Evolutionary conservation across 1,140 invertebrate genomes (phyloP), one percentile per base, ranked within the genome.

Genomic region (Oreohelix idahoensis): DNA sequence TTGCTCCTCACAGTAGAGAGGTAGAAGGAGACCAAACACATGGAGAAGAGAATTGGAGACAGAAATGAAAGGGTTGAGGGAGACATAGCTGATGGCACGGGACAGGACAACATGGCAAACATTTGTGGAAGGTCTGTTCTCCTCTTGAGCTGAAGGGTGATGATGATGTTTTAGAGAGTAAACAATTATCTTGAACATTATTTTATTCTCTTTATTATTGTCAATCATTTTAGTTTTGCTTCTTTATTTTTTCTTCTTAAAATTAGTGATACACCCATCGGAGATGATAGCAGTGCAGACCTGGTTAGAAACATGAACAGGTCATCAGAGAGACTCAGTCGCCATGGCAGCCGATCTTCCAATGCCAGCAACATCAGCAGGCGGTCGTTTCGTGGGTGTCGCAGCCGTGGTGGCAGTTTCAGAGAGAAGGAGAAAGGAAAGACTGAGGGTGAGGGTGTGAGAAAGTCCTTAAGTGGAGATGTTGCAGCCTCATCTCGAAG

Each of bases 221-320:
- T n/a, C n/a, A n/a, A n/a, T n/a, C n/a, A n/a, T n/a, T n/a, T n/a
- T n/a, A n/a, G n/a, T n/a, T n/a, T n/a, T n/a, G n/a, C n/a, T n/a
- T n/a, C n/a, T n/a, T n/a, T n/a, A n/a, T n/a, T n/a, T n/a, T n/a
- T 81, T 42, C 36, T 38, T 23, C 20, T 73, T 36, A 70, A 84
- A 45, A 35, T 75, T 86, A 89, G 89, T 83, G 89, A 89, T 66
- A 84, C 87, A n/a, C 89, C 89, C 0, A 88, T 89, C 79, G 89
- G 89, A 76, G 89, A 89, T 85, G 88, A 88, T 26, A 88, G 85
- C 35, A 74, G 53, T 70, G 84, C 81, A 11, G 71, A 83, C 51
- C 71, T 83, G 29, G 38, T 81, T 15, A 53, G 84, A 23, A 76
- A 74, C 69, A 79, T 83, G 53, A 80, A 79, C 38, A 35, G 80